These are phyloP conservation scores for Latrodectus geometricus DNA, from an alignment of 1,140 invertebrate species.

Conservation along the genomic window DNA sequence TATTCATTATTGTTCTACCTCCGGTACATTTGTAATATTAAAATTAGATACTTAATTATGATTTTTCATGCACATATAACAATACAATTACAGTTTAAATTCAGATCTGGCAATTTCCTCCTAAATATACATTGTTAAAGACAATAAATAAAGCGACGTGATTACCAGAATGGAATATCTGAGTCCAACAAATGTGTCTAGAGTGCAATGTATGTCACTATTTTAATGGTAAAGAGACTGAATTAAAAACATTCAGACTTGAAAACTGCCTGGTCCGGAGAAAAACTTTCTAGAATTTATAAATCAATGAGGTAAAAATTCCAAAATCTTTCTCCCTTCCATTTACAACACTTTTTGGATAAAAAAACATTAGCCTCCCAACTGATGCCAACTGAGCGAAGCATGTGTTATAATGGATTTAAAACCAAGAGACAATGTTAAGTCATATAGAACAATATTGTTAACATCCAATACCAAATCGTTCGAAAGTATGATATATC, in stretches of 20 bases:
- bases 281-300: slow-evolving; percentile 3
- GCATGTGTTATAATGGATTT: neutral
- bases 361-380: neutral
- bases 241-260: neutral
- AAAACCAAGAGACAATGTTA: neutral
- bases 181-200: too few species aligned
- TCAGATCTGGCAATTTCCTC: too few species aligned
- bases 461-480: neutral
- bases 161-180: too few species aligned
- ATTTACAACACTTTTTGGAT: slow-evolving; percentile 14
- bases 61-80: too few species aligned
- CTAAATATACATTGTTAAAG: too few species aligned
- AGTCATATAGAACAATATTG: slow-evolving; percentile 6
- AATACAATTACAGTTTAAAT: too few species aligned
- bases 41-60: too few species aligned
- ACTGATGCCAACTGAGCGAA: neutral
- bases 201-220: too few species aligned
- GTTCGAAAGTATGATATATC: slow-evolving; percentile 3
- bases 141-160: too few species aligned
- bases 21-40: too few species aligned
- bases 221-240: too few species aligned
- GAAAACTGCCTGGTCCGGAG: neutral
- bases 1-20: too few species aligned
- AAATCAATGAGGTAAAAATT: neutral
- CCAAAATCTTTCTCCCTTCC: neutral